A percentile compares a stretch with the other conserved stretches of the same genome.
Conservation (phyloP, 1,140 invertebrate species). For the Meloidogyne floridensis region DNA sequence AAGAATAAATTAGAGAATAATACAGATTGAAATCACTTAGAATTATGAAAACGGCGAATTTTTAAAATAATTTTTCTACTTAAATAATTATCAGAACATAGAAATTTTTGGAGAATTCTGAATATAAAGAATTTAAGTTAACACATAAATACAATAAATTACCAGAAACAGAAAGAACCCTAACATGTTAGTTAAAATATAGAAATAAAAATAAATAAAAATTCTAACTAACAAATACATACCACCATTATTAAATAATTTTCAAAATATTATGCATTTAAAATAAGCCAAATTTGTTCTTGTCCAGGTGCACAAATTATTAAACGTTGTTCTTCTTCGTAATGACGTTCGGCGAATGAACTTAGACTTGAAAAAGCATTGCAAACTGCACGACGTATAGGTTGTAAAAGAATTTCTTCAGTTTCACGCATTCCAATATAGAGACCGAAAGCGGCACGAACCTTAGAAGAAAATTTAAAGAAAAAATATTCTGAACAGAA, state of each 20-base stretch:
- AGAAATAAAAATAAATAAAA: not conserved
- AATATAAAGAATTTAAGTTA: too few species aligned
- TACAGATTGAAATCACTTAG: too few species aligned
- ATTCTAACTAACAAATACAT: too few species aligned
- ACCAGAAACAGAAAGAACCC: too few species aligned
- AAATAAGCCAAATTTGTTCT: conserved; percentile 60
- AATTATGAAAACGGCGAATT: too few species aligned
- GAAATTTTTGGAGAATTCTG: too few species aligned
- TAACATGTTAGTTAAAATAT: too few species aligned
- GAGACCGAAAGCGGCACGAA: conserved; percentile 52
- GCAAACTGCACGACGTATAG: conserved; percentile 53
- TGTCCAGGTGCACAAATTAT: conserved; percentile 58
- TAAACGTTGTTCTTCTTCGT: conserved; percentile 52
- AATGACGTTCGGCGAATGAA: conserved; percentile 51
- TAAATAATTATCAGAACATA: too few species aligned
- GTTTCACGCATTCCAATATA: conserved; percentile 63
- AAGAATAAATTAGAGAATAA: not conserved
- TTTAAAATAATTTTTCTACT: too few species aligned
- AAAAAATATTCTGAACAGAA: too few species aligned
- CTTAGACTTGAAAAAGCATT: conserved; percentile 51
- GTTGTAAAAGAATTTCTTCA: conserved; percentile 61
- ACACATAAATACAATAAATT: too few species aligned
- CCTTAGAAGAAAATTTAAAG: conserved; percentile 35
- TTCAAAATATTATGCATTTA: conserved; percentile 42
- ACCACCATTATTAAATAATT: too few species aligned